Evolutionary conservation across 1,140 invertebrate species (phyloP).

Genomic region (Macrosteles quadrilineatus): DNA sequence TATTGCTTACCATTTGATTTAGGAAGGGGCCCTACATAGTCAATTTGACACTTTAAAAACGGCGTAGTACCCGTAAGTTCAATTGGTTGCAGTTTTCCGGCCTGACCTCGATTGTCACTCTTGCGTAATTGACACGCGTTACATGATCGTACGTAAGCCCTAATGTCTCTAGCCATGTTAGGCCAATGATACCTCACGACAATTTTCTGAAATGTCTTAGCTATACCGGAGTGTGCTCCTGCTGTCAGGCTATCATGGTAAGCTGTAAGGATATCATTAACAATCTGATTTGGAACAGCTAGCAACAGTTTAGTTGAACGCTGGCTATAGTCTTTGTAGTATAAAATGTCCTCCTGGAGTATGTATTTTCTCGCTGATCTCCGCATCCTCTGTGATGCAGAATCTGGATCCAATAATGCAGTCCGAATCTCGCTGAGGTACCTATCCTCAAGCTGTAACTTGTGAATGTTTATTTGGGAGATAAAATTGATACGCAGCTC

Average conservation of each 20-base stretch:
- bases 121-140: background rate
- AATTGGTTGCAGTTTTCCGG: background rate
- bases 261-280: background rate
- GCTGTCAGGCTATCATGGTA: background rate
- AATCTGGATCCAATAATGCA: background rate
- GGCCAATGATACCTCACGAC: background rate
- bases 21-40: background rate
- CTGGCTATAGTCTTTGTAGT: background rate
- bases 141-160: background rate
- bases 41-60: background rate
- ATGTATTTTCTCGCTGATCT: background rate
- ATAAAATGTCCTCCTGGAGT: background rate
- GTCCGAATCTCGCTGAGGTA: background rate
- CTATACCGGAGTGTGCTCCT: background rate
- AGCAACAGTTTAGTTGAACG: background rate
- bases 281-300: background rate
- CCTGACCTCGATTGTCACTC: background rate
- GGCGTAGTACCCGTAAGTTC: background rate
- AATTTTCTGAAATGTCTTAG: background rate
- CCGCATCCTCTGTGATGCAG: background rate
- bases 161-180: background rate
- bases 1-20: background rate
- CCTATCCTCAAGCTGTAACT: background rate
- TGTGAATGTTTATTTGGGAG: background rate
- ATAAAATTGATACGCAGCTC: background rate